Conservation (phyloP, 2,888 invertebrate species). For the Drosophila lutescens region DNA sequence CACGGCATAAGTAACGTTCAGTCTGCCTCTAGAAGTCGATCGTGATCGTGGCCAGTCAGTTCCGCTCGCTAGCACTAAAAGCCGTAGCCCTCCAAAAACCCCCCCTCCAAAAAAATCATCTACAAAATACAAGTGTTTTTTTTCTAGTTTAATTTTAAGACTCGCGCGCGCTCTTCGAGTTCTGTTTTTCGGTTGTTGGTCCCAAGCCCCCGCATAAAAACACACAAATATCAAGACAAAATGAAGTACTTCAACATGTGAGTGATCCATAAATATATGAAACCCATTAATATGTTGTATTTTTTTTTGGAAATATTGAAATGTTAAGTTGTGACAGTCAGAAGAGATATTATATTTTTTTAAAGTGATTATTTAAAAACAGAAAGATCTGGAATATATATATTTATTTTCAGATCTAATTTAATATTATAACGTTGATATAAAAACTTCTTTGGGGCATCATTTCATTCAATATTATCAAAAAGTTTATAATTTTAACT, state of each 20-base stretch:
- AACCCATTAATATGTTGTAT: slow-evolving; percentile 9
- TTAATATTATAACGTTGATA: too few species aligned
- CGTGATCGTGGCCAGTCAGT: slow-evolving; percentile 72
- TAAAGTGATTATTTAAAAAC: neutral
- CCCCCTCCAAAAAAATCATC: neutral
- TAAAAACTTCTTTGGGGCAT: too few species aligned
- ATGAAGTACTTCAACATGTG: slow-evolving; percentile 83
- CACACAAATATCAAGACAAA: slow-evolving; percentile 55
- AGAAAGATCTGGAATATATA: neutral
- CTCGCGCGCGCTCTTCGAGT: slow-evolving; percentile 22
- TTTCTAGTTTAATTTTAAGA: slow-evolving; percentile 41
- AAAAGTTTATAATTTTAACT: too few species aligned
- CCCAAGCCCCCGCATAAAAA: neutral
- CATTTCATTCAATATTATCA: too few species aligned
- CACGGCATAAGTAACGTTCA: slow-evolving; percentile 78
- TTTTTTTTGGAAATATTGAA: neutral
- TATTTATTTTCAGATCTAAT: too few species aligned
- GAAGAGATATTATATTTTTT: neutral
- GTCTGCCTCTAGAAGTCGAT: slow-evolving; percentile 77
- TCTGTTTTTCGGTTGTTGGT: neutral
- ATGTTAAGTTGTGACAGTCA: neutral
- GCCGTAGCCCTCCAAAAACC: neutral
- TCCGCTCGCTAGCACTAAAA: slow-evolving; percentile 14
- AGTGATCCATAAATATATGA: slow-evolving; percentile 58
- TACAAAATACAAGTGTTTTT: slow-evolving; percentile 24